phyloP scores from a whole-genome alignment of 2,797 vertebrate species.

The Sebastes elongatus region DNA sequence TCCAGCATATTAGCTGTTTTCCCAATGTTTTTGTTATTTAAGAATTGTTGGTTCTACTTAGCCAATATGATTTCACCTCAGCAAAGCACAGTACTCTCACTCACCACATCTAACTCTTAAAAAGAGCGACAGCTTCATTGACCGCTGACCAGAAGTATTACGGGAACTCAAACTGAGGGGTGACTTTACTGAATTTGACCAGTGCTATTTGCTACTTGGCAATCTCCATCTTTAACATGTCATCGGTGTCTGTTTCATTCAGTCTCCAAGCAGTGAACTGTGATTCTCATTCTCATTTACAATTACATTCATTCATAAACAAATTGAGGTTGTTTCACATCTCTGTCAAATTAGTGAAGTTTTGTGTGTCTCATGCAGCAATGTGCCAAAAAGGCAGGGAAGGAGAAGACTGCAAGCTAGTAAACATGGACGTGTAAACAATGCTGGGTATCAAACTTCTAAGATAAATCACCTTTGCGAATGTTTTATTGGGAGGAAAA shows the following conservation, averaged over 20 bases:
- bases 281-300: not conserved
- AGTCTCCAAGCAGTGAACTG: not conserved
- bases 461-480: not conserved
- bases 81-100: not conserved
- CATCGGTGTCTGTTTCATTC: not conserved
- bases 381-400: not conserved
- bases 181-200: conserved; percentile 4
- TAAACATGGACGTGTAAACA: not conserved
- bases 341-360: not conserved
- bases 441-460: not conserved
- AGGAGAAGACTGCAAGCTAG: not conserved
- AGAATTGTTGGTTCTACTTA: conserved; percentile 11
- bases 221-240: not conserved
- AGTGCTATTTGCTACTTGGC: conserved; percentile 13
- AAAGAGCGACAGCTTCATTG: conserved; percentile 13
- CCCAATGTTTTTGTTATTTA: conserved; percentile 20
- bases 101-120: conserved; percentile 6
- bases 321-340: conserved; percentile 6
- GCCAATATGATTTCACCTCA: not conserved
- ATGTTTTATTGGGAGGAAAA: not conserved
- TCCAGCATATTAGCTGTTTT: conserved; percentile 21
- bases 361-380: not conserved
- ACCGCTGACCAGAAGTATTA: conserved; percentile 34
- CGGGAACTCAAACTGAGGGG: conserved; percentile 1
- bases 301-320: conserved; percentile 3